Conservation (phyloP, 2,113 vertebrate species). For the Camarhynchus parvulus region DNA sequence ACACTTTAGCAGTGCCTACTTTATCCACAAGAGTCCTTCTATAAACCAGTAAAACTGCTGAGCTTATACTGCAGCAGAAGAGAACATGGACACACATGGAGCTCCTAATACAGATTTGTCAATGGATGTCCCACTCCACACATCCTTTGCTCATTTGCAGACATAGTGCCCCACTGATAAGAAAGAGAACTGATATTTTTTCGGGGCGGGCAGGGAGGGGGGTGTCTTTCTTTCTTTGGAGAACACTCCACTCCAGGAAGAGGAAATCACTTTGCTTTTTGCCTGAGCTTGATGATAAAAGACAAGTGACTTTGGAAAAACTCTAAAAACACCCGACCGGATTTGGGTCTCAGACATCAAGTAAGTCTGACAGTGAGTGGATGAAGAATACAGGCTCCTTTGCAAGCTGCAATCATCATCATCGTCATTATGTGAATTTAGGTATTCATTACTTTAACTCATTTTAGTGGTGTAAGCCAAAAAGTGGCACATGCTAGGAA, state of each 20-base stretch:
- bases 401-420: not conserved
- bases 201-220: not conserved
- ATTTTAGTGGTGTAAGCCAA: not conserved
- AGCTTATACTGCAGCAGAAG: not conserved
- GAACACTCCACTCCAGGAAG: not conserved
- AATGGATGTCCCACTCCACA: not conserved
- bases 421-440: not conserved
- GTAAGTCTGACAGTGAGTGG: not conserved
- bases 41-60: not conserved
- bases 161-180: accelerated
- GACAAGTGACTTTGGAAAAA: not conserved
- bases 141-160: not conserved
- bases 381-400: not conserved
- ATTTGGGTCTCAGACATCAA: not conserved
- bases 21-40: not conserved
- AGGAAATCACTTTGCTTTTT: not conserved
- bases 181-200: not conserved
- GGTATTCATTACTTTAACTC: not conserved
- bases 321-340: not conserved
- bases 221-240: not conserved
- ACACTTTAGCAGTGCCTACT: not conserved
- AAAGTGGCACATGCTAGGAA: not conserved
- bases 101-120: not conserved
- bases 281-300: not conserved
- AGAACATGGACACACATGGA: accelerated